phyloP scores from a whole-genome alignment of 2,113 vertebrate genomes.

The Isurus oxyrinchus region DNA sequence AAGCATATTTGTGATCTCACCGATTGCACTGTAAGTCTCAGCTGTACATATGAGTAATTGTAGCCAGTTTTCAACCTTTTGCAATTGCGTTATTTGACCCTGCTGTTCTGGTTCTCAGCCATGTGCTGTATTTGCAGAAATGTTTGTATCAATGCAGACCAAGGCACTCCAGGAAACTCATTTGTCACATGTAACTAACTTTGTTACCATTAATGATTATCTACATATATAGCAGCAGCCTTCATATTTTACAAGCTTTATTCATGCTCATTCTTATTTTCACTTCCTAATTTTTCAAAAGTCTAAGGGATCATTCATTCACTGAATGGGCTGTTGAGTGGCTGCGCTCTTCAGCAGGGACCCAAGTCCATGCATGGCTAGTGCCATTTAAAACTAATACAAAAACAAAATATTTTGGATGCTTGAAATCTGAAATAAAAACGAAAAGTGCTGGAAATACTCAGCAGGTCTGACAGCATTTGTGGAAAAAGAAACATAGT shows the following conservation, averaged over 20 bases:
- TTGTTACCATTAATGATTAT: not conserved
- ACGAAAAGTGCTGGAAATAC: too few species aligned
- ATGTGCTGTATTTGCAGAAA: not conserved
- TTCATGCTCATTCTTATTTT: not conserved
- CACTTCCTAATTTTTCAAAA: not conserved
- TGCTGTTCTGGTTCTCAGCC: not conserved
- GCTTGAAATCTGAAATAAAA: too few species aligned
- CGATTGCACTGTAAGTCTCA: conserved; percentile 11
- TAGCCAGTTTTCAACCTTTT: not conserved
- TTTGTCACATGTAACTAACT: not conserved
- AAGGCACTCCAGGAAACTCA: not conserved
- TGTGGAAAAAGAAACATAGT: not conserved
- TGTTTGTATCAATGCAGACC: not conserved
- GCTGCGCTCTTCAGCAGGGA: too few species aligned
- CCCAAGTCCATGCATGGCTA: too few species aligned
- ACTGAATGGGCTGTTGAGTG: too few species aligned
- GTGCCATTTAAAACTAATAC: too few species aligned
- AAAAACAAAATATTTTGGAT: too few species aligned
- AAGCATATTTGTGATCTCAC: not conserved
- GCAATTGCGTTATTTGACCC: conserved; percentile 1
- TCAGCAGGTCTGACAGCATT: not conserved
- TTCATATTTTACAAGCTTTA: not conserved
- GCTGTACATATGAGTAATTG: not conserved
- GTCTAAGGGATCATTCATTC: too few species aligned
- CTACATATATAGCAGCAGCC: not conserved